These are phyloP conservation scores for Empidonax traillii DNA, from an alignment of 2,113 vertebrate genomes.

Conservation along the genomic window DNA sequence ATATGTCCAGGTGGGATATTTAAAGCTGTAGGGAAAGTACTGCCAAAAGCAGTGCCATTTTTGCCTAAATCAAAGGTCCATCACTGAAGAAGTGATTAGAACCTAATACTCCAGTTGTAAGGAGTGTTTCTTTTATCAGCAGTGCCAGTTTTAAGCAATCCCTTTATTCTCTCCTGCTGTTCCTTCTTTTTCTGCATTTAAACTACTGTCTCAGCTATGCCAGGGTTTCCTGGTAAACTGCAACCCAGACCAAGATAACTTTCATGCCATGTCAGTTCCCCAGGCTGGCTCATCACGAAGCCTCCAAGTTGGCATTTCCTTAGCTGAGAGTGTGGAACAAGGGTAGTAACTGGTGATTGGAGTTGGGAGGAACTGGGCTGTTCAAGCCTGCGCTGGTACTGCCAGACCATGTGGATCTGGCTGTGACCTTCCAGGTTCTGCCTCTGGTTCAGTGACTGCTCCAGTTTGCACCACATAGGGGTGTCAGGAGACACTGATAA, in stretches of 20 bases:
- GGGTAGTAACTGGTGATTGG: not conserved
- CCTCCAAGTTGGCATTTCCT: not conserved
- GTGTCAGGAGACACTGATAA: not conserved
- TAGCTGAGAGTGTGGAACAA: not conserved
- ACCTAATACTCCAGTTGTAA: not conserved
- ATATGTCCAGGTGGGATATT: not conserved
- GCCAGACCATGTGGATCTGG: not conserved
- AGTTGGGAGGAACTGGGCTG: fast-evolving
- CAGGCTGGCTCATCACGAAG: fast-evolving
- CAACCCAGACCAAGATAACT: not conserved
- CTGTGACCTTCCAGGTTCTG: not conserved
- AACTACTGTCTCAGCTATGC: not conserved
- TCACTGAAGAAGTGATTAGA: not conserved
- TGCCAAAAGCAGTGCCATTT: not conserved
- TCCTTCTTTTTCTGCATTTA: not conserved
- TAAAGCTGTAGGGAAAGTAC: not conserved
- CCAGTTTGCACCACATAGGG: fast-evolving
- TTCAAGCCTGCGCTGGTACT: not conserved
- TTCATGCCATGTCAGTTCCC: fast-evolving
- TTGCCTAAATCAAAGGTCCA: not conserved
- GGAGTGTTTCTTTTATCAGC: not conserved
- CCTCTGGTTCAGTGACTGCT: fast-evolving
- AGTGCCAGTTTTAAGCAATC: not conserved
- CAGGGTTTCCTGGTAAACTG: not conserved
- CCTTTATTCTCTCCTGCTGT: not conserved